Base-by-base conservation (phyloP, 2,888 invertebrate species). In the Pseudolycoriella hygida region DNA sequence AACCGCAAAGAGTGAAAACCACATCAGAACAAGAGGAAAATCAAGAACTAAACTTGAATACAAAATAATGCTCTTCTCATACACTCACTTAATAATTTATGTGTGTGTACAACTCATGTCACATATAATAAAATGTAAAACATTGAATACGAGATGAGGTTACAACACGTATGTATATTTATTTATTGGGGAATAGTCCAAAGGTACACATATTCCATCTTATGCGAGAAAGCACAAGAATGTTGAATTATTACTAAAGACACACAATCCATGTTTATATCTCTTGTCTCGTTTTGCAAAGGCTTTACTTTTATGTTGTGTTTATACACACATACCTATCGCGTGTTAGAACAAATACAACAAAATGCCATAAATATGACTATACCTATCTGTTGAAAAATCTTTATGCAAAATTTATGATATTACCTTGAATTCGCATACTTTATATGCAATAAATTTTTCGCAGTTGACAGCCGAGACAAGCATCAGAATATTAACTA, bases 361-460 rank as follows among this genome's bases (percentile, higher is more conserved):
- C 25, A 25, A 25, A 25, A 25, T 25, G 25, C 25, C 25, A 25
- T 25, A 25, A 25, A 25, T 25, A 34, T 34, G 34, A 14, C 15
- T 34, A 3, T 34, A 12, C 15, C 15, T 34, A 34, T 34, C 34
- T 14, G 34, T 34, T 34, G 34, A 34, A 34, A 34, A 34, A 34
- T 34, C 34, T 34, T 34, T 34, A 34, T 34, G 34, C 34, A 34
- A 34, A 34, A 34, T 34, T 34, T 34, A 34, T 34, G 34, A 12
- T 34, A 25, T 34, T 34, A 34, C 34, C 34, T 34, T 14, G 34
- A 4, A 14, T 12, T 14, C 34, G 11, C 34, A 34, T 34, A 34
- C 15, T 14, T 34, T 34, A 25, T 25, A 25, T 25, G 25, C 25
- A 25, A 25, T 25, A 25, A 25, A 25, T 25, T 25, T 25, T 8